A percentile compares a stretch with the other conserved stretches of the same genome.
These are phyloP conservation scores for Scaptomyza graminum DNA, from an alignment of 1,140 invertebrate genomes.

Conservation along the genomic window DNA sequence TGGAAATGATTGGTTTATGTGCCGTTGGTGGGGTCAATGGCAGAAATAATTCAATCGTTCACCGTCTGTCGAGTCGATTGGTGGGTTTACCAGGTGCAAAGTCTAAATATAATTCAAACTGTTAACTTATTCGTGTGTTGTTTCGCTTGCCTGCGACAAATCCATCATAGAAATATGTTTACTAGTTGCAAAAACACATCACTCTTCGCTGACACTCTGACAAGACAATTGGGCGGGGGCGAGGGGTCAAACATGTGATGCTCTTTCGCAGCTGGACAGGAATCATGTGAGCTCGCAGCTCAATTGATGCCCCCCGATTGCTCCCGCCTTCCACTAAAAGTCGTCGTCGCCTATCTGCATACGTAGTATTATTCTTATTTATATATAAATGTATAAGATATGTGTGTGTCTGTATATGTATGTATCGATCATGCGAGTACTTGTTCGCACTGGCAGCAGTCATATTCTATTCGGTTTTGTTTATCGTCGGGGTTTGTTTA, in stretches of 20 bases:
- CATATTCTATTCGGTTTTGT: slow-evolving; percentile 24
- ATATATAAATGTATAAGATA: slow-evolving; percentile 1
- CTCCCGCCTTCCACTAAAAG: slow-evolving; percentile 5
- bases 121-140: background rate
- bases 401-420: slow-evolving; percentile 9
- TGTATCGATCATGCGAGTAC: slow-evolving; percentile 46
- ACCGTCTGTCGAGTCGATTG: slow-evolving; percentile 15
- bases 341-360: slow-evolving; percentile 44
- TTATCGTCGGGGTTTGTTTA: slow-evolving; percentile 23
- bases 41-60: slow-evolving; percentile 24
- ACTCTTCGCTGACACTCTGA: slow-evolving; percentile 51
- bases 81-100: slow-evolving; percentile 42
- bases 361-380: slow-evolving; percentile 15
- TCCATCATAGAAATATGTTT: slow-evolving; percentile 56
- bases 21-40: slow-evolving; percentile 12
- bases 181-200: slow-evolving; percentile 54
- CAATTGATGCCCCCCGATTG: slow-evolving; percentile 54
- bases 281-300: slow-evolving; percentile 70
- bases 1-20: background rate
- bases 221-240: slow-evolving; percentile 40
- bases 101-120: slow-evolving; percentile 16
- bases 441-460: slow-evolving; percentile 18
- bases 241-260: slow-evolving; percentile 63
- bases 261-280: slow-evolving; percentile 44
- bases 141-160: slow-evolving; percentile 40